Base-by-base conservation (phyloP, 2,888 invertebrate species). In the Dichetophora obliterata region DNA sequence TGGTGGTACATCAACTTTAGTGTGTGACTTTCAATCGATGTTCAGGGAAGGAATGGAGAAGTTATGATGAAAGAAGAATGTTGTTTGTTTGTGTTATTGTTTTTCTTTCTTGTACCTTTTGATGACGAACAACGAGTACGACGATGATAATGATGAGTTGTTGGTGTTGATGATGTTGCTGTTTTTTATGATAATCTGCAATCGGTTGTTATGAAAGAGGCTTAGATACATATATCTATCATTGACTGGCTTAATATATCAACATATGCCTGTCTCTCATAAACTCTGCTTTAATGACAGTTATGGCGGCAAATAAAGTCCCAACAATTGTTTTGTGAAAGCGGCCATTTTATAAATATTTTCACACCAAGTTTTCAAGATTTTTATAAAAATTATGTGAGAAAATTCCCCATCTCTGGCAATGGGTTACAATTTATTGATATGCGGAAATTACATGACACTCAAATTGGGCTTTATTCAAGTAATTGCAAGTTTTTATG, bases 231-330 rank as follows among this genome's bases (percentile, higher is more conserved):
- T 31, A 5, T 3, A 31, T 31, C 31, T 59, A 59, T 59, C 59
- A 59, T 59, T 59, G 24, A 11, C 59, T 27, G 22, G 57, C 57
- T 22, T 57, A 57, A 57, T 57, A 57, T 24, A 57, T 57, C 57
- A 57, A 24, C 24, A 57, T n/a, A 57, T 22, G 22, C 22, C 27
- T 59, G 59, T 59, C n/a, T n/a, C n/a, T n/a, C n/a, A n/a, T n/a
- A n/a, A 27, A 27, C 54, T 54, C 14, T 8, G 24, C 59, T 27
- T 24, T 27, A 27, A 59, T 59, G 27, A 59, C 59, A 59, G 59
- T 8, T 27, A 59, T 27, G 59, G 59, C 59, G 24, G 19, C 16
- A 59, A 59, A 59, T n/a, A 59, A 59, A 27, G 5, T 16, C 24
- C 24, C 24, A 24, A 59, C 43, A 43, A 43, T 43, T 43, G 43